Evolutionary conservation across 2,113 vertebrate genomes (phyloP).

Genomic region (Peromyscus maniculatus): DNA sequence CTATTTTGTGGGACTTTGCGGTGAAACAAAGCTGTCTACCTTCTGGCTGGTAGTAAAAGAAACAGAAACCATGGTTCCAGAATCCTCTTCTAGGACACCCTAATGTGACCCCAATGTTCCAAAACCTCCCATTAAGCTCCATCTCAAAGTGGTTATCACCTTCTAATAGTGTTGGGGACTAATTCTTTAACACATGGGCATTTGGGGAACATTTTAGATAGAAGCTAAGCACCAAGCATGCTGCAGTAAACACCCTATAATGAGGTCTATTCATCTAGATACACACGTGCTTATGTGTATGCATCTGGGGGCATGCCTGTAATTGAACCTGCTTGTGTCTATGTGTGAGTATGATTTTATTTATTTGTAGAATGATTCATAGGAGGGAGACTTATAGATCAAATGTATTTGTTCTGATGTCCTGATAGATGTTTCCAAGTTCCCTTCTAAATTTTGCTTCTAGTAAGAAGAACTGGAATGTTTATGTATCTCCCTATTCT

Average conservation of each 20-base stretch:
- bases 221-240: not conserved
- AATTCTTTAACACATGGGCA: not conserved
- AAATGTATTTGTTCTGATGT: conserved; percentile 8
- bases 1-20: not conserved
- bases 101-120: not conserved
- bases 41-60: not conserved
- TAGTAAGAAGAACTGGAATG: not conserved
- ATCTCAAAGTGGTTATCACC: not conserved
- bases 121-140: not conserved
- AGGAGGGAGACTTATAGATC: conserved; percentile 1
- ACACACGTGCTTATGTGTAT: not conserved
- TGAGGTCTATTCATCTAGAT: not conserved
- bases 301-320: not conserved
- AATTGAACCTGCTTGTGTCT: not conserved
- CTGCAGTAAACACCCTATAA: not conserved
- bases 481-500: not conserved
- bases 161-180: not conserved
- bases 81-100: not conserved
- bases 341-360: not conserved
- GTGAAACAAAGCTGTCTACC: not conserved
- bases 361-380: conserved; percentile 32
- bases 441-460: conserved; percentile 33
- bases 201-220: not conserved
- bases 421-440: not conserved
- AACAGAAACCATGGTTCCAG: not conserved